Percentiles rank a stretch among this genome's conserved stretches.
These are phyloP conservation scores for Melieria picta DNA, from an alignment of 2,888 invertebrate species.

Conservation along the genomic window DNA sequence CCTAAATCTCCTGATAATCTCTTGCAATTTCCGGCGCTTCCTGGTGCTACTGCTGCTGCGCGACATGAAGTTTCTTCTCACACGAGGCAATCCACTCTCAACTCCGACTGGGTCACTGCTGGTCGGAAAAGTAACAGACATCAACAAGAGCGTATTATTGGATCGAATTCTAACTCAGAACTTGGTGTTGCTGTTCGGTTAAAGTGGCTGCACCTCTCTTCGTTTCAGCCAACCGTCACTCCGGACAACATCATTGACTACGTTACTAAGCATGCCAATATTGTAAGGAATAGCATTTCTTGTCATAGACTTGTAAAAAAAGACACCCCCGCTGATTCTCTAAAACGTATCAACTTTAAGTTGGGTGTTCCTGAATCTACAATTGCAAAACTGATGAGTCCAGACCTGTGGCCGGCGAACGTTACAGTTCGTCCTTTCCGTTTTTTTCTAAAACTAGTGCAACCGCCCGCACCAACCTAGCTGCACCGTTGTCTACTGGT, in stretches of 20 bases:
- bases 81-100: too few relatives aligned
- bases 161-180: background rate
- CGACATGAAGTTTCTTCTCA: too few relatives aligned
- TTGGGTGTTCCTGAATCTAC: background rate
- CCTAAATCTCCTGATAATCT: too few relatives aligned
- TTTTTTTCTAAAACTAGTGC: background rate
- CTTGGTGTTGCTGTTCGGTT: background rate
- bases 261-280: background rate
- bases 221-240: slow-evolving; percentile 6
- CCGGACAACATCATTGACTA: slow-evolving; percentile 9
- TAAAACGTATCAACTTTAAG: background rate
- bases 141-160: too few relatives aligned
- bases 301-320: slow-evolving; percentile 6
- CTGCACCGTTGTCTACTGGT: too few relatives aligned
- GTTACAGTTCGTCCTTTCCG: background rate
- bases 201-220: slow-evolving; percentile 12
- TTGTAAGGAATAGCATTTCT: background rate
- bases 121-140: too few relatives aligned
- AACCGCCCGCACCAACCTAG: too few relatives aligned
- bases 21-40: too few relatives aligned
- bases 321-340: background rate
- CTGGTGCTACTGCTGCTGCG: too few relatives aligned
- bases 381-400: background rate
- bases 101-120: too few relatives aligned
- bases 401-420: slow-evolving; percentile 4